phyloP scores from a whole-genome alignment of 2,113 vertebrate species.

The Gobiocypris rarus region DNA sequence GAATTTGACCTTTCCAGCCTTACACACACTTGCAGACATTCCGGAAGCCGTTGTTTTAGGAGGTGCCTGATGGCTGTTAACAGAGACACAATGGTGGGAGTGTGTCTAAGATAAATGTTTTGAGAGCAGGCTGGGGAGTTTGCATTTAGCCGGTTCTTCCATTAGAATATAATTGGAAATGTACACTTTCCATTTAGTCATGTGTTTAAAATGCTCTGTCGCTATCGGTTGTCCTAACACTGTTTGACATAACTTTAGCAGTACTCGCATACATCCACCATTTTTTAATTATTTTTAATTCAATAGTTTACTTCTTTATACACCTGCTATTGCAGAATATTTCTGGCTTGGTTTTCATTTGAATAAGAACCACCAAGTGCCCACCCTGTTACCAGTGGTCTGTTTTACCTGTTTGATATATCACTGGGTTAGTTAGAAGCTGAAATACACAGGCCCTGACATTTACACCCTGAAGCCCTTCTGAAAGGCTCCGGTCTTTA shows the following conservation, averaged over 20 bases:
- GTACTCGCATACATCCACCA: not conserved
- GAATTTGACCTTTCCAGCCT: slow-evolving; percentile 27
- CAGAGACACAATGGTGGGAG: slow-evolving; percentile 65
- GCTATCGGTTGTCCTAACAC: not conserved
- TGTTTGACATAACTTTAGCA: not conserved
- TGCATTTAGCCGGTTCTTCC: not conserved
- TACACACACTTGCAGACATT: slow-evolving; percentile 42
- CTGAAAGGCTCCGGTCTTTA: slow-evolving; percentile 64
- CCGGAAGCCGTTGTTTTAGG: slow-evolving; percentile 62
- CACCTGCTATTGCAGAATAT: not conserved
- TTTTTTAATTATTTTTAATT: no score
- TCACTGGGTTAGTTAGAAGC: no score
- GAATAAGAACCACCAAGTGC: not conserved
- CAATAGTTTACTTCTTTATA: no score
- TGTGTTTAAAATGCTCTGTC: not conserved
- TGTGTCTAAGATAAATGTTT: slow-evolving; percentile 50
- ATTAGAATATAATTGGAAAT: not conserved
- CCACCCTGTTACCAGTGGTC: not conserved
- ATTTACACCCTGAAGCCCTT: slow-evolving; percentile 54
- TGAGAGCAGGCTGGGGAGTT: slow-evolving; percentile 8
- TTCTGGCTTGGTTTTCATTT: not conserved
- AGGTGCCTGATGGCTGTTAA: slow-evolving; percentile 59
- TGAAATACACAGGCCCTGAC: slow-evolving; percentile 54
- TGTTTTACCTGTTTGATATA: slow-evolving; percentile 25
- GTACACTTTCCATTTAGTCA: slow-evolving; percentile 13